Evolutionary conservation across 2,113 vertebrate species (phyloP).

Genomic region (Clarias gariepinus): DNA sequence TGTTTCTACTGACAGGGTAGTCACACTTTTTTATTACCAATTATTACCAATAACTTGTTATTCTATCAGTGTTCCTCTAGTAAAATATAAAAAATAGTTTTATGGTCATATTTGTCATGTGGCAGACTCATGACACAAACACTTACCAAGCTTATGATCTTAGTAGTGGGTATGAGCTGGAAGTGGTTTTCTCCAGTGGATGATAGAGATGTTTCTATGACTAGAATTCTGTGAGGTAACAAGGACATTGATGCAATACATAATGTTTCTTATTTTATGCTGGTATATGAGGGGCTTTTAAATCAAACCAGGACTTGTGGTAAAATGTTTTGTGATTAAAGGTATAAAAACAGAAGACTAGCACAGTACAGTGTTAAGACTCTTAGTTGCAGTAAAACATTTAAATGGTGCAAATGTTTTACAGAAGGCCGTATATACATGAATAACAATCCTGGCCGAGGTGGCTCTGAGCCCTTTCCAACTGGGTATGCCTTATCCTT

Average conservation of each 20-base stretch:
- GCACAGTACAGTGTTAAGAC: no score
- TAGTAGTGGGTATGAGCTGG: not conserved
- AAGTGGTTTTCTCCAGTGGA: not conserved
- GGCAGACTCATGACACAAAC: not conserved
- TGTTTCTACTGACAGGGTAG: not conserved
- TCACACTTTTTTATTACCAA: constrained; percentile 1
- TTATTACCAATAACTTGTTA: not conserved
- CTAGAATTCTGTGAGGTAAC: not conserved
- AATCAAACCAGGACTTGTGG: no score
- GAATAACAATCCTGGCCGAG: no score
- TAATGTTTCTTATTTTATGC: not conserved
- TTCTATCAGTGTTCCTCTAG: not conserved
- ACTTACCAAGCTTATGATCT: not conserved
- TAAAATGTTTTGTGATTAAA: no score
- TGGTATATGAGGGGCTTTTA: no score
- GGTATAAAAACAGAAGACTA: no score
- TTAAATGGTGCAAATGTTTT: no score
- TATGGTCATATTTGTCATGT: not conserved
- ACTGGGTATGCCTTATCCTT: no score
- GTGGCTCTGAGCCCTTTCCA: no score
- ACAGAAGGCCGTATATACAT: no score
- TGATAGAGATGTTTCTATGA: not conserved
- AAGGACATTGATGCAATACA: not conserved
- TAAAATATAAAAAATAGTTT: not conserved
- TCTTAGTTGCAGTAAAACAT: no score